phyloP scores from a whole-genome alignment of 2,797 vertebrate species.

The Silurus aristotelis region DNA sequence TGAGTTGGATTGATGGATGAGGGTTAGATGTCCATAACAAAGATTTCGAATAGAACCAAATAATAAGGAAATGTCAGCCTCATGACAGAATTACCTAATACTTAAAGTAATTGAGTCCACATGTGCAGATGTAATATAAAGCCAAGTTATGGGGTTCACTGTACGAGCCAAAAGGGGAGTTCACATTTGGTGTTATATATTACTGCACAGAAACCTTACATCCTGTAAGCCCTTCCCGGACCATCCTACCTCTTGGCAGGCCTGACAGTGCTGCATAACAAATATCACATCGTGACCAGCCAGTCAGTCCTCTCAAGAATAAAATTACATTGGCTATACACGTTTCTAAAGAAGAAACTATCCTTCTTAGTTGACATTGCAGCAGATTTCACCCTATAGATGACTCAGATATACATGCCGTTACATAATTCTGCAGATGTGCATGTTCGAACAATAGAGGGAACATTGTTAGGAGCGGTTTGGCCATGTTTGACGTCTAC shows the following conservation, averaged over 20 bases:
- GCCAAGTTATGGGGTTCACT: slow-evolving; percentile 35
- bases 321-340: slow-evolving; percentile 29
- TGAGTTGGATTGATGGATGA: slow-evolving; percentile 25
- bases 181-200: slow-evolving; percentile 49
- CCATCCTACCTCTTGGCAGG: slow-evolving; percentile 19
- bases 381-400: not conserved
- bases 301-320: slow-evolving; percentile 25
- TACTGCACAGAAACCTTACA: slow-evolving; percentile 44
- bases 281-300: slow-evolving; percentile 23
- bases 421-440: not conserved
- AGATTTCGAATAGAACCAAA: not conserved
- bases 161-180: slow-evolving; percentile 19
- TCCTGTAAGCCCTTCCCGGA: slow-evolving; percentile 41
- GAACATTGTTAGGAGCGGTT: not conserved
- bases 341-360: not conserved
- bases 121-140: slow-evolving; percentile 54
- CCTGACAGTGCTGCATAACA: slow-evolving; percentile 37
- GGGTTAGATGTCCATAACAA: slow-evolving; percentile 13
- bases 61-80: slow-evolving; percentile 61
- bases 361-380: not conserved
- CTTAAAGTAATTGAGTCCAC: slow-evolving; percentile 69
- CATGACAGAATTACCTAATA: slow-evolving; percentile 68
- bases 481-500: slow-evolving; percentile 26
- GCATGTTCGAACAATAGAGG: slow-evolving; percentile 13
- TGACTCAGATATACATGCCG: not conserved